These are phyloP conservation scores for Dendroctonus ponderosae DNA, from an alignment of 1,140 invertebrate genomes.

Conservation along the genomic window DNA sequence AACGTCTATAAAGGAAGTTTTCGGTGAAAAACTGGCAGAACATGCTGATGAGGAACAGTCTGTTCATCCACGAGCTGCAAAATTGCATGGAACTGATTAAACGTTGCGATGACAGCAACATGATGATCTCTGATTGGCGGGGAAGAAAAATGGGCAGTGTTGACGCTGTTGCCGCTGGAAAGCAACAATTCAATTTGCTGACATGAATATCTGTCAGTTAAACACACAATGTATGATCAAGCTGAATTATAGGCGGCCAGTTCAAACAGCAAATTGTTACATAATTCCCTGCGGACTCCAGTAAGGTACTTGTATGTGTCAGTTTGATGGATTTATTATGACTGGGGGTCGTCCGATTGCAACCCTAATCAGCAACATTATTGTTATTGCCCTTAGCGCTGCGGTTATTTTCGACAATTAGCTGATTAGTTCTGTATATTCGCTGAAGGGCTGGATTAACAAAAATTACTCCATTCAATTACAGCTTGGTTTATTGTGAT, in stretches of 20 bases:
- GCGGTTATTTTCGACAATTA: no score
- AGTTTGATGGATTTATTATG: constrained; percentile 9
- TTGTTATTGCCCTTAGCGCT: constrained; percentile 1
- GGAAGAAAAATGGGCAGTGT: no score
- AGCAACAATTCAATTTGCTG: constrained; percentile 5
- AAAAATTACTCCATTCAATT: no score
- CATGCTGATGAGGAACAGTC: no score
- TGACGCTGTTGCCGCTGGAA: background rate
- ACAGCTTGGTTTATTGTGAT: no score
- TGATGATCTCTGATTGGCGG: no score
- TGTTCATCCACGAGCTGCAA: no score
- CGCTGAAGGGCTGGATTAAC: no score
- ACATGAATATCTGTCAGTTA: constrained; percentile 1
- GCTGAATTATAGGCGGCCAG: constrained; percentile 5
- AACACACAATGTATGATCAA: background rate
- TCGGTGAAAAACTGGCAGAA: no score
- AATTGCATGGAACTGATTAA: background rate
- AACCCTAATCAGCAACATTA: constrained; percentile 10
- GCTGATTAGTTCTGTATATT: no score
- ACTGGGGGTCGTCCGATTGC: background rate
- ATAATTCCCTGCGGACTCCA: constrained; percentile 7
- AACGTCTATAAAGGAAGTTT: no score
- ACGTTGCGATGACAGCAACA: background rate
- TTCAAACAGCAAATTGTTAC: constrained; percentile 9
- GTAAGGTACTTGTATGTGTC: constrained; percentile 12